Evolutionary conservation across 2,113 vertebrate genomes (phyloP).

Genomic region (Erinaceus europaeus): DNA sequence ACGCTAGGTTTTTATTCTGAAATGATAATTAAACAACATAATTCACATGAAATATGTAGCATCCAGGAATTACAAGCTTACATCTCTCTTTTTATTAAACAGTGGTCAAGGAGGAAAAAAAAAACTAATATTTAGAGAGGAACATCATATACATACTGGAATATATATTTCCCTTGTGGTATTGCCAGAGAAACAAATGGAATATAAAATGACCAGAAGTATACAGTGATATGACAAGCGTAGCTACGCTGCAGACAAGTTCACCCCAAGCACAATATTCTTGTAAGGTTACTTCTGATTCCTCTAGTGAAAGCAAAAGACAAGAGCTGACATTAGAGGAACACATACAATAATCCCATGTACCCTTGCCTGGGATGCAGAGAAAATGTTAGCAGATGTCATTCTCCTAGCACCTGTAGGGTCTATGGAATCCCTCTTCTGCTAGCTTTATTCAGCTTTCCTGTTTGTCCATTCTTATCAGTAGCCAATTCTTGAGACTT

Average conservation of each 20-base stretch:
- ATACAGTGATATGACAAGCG: background rate
- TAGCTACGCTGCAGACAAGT: background rate
- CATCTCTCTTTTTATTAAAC: background rate
- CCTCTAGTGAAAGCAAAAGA: background rate
- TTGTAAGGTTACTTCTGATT: background rate
- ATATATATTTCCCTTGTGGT: background rate
- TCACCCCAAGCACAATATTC: background rate
- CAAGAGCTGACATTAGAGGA: background rate
- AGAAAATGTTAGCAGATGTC: background rate
- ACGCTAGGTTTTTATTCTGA: background rate
- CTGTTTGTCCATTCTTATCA: constrained; percentile 17
- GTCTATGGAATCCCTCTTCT: background rate
- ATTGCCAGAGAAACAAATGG: background rate
- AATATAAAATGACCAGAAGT: background rate
- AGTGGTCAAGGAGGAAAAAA: background rate
- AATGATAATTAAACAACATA: background rate
- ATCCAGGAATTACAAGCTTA: background rate
- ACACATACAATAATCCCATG: background rate
- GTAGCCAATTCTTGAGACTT: constrained; percentile 32
- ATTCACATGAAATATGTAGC: background rate
- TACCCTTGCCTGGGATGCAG: background rate
- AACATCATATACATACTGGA: background rate
- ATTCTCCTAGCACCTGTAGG: background rate
- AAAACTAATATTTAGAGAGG: background rate
- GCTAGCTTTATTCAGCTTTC: background rate